Evolutionary conservation across 2,888 invertebrate genomes (phyloP), one percentile per base, ranked within the genome.

Genomic region (Orchesella flavescens): DNA sequence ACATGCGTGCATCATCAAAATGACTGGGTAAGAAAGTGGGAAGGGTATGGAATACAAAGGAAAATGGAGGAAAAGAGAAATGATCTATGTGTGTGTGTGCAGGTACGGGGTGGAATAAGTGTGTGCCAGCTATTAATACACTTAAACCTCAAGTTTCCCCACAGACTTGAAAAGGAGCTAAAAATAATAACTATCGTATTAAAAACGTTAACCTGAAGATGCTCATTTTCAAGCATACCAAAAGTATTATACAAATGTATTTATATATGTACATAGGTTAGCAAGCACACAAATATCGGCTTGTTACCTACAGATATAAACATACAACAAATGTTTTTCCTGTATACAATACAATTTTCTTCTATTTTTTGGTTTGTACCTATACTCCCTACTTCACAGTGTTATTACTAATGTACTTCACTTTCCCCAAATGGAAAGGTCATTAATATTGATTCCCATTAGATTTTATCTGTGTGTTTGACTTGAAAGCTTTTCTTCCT

Each of bases 371-470:
- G 24, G n/a, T n/a, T n/a, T 61, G 24, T 61, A 61, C 34, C 23
- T 53, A 19, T 46, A 23, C 73, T 1, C 0, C 23, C 53, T 68
- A 2, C 17, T 65, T 19, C 59, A 19, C 44, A 13, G 15, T 63
- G 74, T 46, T 74, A 63, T 74, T 65, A 74, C 74, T 63, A 63
- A 73, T 73, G 63, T 74, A 74, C 65, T 74, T 63, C 57, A 57
- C 73, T 72, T 55, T 69, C 68, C n/a, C 57, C 80, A 85, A 83
- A 85, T 83, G 85, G 85, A 85, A 85, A 83, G 81, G 83, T 76
- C 85, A 85, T 85, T 84, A 85, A 83, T 85, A 85, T 85, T 85
- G 85, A 85, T 85, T 85, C 83, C 83, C 83, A 84, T 85, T 85
- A 85, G 85, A 85, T 85, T 75, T 85, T 84, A 85, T 85, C 85